Evolutionary conservation across 2,797 vertebrate genomes (phyloP).

Genomic region (Enteromius thamalakanensis): DNA sequence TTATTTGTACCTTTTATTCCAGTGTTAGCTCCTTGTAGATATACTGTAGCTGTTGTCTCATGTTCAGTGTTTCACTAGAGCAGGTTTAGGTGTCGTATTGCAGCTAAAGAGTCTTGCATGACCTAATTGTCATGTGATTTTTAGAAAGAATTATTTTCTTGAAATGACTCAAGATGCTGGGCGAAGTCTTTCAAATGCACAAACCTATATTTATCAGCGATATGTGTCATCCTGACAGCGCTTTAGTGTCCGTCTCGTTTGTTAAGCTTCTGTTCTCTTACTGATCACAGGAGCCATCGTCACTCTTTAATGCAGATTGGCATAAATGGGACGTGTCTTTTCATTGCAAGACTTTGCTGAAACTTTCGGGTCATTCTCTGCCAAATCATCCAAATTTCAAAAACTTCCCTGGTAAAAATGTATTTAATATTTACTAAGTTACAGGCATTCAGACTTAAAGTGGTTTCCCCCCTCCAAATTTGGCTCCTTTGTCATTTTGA

Average conservation of each 20-base stretch:
- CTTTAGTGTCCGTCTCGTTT: not conserved
- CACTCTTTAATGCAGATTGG: not conserved
- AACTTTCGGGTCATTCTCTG: not conserved
- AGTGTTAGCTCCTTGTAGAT: not conserved
- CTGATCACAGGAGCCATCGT: not conserved
- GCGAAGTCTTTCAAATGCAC: not conserved
- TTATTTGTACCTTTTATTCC: not conserved
- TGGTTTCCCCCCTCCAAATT: not conserved
- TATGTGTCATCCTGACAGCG: not conserved
- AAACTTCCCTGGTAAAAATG: not conserved
- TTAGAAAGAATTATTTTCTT: not conserved
- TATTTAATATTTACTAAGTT: not conserved
- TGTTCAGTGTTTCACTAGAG: not conserved
- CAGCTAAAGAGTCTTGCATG: not conserved
- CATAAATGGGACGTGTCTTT: not conserved
- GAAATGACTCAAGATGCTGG: constrained; percentile 8
- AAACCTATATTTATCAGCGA: constrained; percentile 3
- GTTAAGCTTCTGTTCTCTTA: not conserved
- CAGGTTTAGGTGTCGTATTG: not conserved
- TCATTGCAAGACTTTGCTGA: not conserved
- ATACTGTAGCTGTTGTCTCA: not conserved
- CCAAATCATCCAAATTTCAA: not conserved
- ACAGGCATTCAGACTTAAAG: not conserved
- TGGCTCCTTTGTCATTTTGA: not conserved
- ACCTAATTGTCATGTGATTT: constrained; percentile 6